Conservation (phyloP, 2,113 vertebrate species). For the Pholis gunnellus region DNA sequence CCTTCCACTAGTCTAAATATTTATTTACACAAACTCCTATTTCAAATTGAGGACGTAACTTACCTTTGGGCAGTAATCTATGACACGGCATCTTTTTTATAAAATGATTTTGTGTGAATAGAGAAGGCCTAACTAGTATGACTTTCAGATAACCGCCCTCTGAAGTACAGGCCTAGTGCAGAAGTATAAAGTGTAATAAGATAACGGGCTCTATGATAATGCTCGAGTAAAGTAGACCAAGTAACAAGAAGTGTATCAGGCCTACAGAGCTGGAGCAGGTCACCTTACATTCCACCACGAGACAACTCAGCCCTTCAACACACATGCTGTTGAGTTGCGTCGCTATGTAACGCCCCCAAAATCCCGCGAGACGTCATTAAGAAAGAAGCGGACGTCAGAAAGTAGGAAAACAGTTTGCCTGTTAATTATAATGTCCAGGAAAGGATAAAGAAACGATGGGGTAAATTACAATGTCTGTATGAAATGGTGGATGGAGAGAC, state of each 20-base stretch:
- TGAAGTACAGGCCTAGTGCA: background rate
- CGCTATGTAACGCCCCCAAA: background rate
- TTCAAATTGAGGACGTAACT: background rate
- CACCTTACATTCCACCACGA: background rate
- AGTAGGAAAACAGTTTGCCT: background rate
- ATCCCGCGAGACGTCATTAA: slow-evolving; percentile 18
- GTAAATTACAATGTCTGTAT: background rate
- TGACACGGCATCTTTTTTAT: background rate
- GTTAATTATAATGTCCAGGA: background rate
- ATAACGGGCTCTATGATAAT: background rate
- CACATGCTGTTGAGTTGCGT: background rate
- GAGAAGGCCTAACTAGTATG: background rate
- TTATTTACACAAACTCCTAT: background rate
- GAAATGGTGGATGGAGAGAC: background rate
- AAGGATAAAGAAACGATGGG: background rate
- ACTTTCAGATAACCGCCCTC: background rate
- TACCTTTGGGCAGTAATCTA: background rate
- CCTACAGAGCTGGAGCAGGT: background rate
- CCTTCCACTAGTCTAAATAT: background rate
- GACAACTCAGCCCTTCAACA: background rate
- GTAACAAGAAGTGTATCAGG: background rate
- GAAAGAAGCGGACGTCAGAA: background rate
- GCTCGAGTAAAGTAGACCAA: background rate
- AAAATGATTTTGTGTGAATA: background rate
- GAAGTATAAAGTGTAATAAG: background rate